These are phyloP conservation scores for Atherinomorus stipes DNA, from an alignment of 2,113 vertebrate genomes.

Conservation along the genomic window DNA sequence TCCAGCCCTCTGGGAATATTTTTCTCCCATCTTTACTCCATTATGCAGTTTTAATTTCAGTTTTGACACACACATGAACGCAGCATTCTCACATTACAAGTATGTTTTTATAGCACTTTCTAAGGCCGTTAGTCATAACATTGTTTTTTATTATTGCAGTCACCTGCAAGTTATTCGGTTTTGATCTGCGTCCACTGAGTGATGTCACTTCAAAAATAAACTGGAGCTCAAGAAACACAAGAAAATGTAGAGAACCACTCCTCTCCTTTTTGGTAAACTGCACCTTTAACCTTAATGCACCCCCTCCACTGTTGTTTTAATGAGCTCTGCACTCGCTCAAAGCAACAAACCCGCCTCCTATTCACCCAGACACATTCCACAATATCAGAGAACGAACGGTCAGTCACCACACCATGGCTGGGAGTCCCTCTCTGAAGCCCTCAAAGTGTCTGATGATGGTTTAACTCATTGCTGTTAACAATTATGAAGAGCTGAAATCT, in stretches of 20 bases:
- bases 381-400: conserved; percentile 39
- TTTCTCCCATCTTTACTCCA: conserved; percentile 33
- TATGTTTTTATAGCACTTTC: neutral
- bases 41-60: conserved; percentile 24
- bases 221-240: neutral
- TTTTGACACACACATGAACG: conserved; percentile 1
- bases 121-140: neutral
- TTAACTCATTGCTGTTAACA: neutral
- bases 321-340: conserved; percentile 59
- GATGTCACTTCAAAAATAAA: neutral
- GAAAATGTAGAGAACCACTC: conserved; percentile 17
- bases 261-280: conserved; percentile 34
- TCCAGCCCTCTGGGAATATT: conserved; percentile 8
- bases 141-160: neutral
- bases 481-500: neutral
- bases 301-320: conserved; percentile 58
- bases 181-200: neutral
- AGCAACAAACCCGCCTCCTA: conserved; percentile 55
- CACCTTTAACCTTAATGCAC: conserved; percentile 55
- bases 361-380: conserved; percentile 75
- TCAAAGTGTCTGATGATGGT: neutral
- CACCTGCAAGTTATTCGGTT: neutral
- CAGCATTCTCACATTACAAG: neutral
- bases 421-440: neutral
- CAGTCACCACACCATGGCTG: conserved; percentile 20